These are phyloP conservation scores for Nomada lathburiana DNA, from an alignment of 2,888 invertebrate genomes.

Conservation along the genomic window DNA sequence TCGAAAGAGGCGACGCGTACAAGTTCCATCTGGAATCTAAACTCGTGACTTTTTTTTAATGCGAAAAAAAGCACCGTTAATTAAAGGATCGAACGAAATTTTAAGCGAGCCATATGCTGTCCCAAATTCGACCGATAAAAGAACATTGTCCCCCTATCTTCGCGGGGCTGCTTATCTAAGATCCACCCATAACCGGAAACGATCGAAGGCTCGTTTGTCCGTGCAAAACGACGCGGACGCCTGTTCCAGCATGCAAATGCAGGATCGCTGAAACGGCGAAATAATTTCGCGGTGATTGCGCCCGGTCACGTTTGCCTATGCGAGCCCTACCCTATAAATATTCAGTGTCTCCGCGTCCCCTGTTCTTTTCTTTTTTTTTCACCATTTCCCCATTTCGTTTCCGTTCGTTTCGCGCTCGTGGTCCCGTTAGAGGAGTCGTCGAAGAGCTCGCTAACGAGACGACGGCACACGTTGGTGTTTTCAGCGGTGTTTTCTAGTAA, in stretches of 20 bases:
- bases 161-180: background rate
- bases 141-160: too few species aligned
- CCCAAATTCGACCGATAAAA: too few species aligned
- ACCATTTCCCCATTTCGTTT: background rate
- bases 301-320: conserved; percentile 40
- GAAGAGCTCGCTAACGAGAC: conserved; percentile 37
- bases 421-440: conserved; percentile 41
- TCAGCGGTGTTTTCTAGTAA: background rate
- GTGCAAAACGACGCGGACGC: background rate
- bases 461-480: conserved; percentile 1
- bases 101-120: too few species aligned
- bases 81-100: too few species aligned
- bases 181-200: background rate
- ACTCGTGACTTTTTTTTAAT: too few species aligned
- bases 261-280: conserved; percentile 24
- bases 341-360: conserved; percentile 16
- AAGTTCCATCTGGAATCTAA: too few species aligned
- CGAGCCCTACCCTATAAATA: conserved; percentile 35
- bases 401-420: background rate
- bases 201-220: background rate
- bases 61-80: too few species aligned
- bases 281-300: conserved; percentile 40
- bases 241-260: conserved; percentile 9
- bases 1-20: too few species aligned
- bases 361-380: background rate